Percentiles rank a stretch among this genome's conserved stretches.
phyloP scores from a whole-genome alignment of 2,797 vertebrate genomes.

The Ctenochaetus hawaiiensis region DNA sequence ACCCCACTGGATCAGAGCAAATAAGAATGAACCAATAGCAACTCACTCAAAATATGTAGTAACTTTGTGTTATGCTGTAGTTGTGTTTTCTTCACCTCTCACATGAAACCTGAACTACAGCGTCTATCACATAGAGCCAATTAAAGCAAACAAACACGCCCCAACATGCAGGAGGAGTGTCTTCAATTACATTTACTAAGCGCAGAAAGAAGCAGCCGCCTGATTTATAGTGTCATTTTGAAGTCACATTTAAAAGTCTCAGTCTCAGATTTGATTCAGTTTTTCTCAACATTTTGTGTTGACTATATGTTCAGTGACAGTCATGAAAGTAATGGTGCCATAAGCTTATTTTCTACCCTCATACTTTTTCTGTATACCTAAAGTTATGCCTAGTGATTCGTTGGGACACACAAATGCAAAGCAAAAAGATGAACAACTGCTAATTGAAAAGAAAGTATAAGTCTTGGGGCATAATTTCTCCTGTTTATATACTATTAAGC shows the following conservation, averaged over 20 bases:
- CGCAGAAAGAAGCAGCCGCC: too few relatives aligned
- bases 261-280: not conserved
- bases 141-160: constrained; percentile 22
- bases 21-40: not conserved
- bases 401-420: not conserved
- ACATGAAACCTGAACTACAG: not conserved
- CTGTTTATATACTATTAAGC: not conserved
- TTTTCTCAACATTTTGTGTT: not conserved
- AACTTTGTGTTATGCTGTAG: not conserved
- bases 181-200: too few relatives aligned
- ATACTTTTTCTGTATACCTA: not conserved
- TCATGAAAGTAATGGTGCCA: not conserved
- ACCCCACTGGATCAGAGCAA: not conserved
- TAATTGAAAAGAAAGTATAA: not conserved
- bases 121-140: constrained; percentile 12
- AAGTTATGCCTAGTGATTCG: not conserved
- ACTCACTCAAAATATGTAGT: too few relatives aligned
- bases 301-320: not conserved
- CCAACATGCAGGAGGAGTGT: not conserved
- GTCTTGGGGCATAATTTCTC: not conserved
- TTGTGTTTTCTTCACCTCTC: not conserved
- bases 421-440: not conserved
- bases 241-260: not conserved
- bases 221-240: too few relatives aligned
- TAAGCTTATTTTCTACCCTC: not conserved